phyloP scores from a whole-genome alignment of 2,797 vertebrate species.

The Arctocebus calabarensis region DNA sequence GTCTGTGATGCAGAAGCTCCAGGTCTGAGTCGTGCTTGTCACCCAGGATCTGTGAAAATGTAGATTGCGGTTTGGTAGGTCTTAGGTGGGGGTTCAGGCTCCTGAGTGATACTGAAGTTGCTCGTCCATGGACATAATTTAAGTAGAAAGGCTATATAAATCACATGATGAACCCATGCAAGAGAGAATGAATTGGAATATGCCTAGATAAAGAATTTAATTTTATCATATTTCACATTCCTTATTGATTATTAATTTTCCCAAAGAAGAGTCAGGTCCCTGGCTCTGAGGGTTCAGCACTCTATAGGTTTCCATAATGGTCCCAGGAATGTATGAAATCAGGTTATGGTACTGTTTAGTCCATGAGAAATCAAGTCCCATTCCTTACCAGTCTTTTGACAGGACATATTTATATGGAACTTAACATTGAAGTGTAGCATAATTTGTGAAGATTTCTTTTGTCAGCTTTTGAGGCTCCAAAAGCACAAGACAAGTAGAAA shows the following conservation, averaged over 20 bases:
- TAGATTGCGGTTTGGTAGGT: not conserved
- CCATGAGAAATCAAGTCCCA: not conserved
- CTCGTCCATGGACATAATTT: not conserved
- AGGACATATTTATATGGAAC: not conserved
- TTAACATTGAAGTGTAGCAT: not conserved
- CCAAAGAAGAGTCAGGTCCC: not conserved
- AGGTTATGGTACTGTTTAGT: not conserved
- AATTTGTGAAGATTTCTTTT: not conserved
- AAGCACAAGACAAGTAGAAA: slow-evolving; percentile 30
- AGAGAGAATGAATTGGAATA: not conserved
- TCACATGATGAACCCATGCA: not conserved
- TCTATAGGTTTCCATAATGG: not conserved
- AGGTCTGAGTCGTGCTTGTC: not conserved
- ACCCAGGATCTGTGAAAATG: not conserved
- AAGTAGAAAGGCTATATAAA: not conserved
- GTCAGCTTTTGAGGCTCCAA: not conserved
- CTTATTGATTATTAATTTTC: slow-evolving; percentile 19
- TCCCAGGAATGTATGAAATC: slow-evolving; percentile 8
- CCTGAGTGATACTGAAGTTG: not conserved
- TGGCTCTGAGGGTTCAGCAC: not conserved
- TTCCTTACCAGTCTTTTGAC: not conserved
- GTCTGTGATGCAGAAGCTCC: not conserved
- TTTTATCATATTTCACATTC: not conserved
- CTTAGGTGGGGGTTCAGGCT: not conserved
- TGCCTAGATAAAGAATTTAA: not conserved